Percentiles rank a stretch among this genome's conserved stretches.
Conservation (phyloP, 92 coral and sea anemone species). For the Epizoanthus scotinus region DNA sequence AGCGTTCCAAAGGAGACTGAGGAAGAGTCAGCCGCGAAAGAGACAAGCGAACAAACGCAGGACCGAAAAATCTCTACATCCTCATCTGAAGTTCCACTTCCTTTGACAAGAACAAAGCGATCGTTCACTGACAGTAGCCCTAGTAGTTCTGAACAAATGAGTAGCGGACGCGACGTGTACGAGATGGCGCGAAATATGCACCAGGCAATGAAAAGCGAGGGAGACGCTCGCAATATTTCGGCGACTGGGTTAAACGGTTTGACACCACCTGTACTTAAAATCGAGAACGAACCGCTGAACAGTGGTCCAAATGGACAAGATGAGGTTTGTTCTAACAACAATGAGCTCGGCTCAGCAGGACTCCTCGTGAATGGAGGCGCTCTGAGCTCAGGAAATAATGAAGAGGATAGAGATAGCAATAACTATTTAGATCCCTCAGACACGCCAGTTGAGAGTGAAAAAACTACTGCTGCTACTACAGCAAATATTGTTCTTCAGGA, state of each 20-base stretch:
- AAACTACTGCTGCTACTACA: background rate
- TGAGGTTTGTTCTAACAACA: background rate
- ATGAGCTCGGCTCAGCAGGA: background rate
- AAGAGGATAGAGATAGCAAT: background rate
- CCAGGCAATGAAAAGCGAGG: conserved; percentile 8
- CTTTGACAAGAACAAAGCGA: conserved; percentile 27
- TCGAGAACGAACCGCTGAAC: conserved; percentile 20
- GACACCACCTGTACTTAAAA: conserved; percentile 22
- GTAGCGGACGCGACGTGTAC: background rate
- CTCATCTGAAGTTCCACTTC: conserved; percentile 7
- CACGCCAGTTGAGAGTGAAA: background rate
- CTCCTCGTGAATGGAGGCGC: no score
- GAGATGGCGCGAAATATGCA: conserved; percentile 18
- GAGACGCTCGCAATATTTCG: background rate
- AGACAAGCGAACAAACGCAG: background rate
- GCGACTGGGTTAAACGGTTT: conserved; percentile 6
- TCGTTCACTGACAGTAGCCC: conserved; percentile 28
- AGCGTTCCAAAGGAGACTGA: conserved; percentile 41
- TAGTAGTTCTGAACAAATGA: conserved; percentile 4
- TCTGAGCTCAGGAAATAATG: no score
- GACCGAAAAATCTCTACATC: background rate
- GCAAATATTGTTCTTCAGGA: background rate
- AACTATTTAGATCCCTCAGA: background rate
- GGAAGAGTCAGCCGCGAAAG: conserved; percentile 45
- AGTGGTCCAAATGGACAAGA: conserved; percentile 7